A percentile compares a stretch with the other conserved stretches of the same genome.
These are phyloP conservation scores for Melieria omissa DNA, from an alignment of 2,888 invertebrate genomes.

Conservation along the genomic window DNA sequence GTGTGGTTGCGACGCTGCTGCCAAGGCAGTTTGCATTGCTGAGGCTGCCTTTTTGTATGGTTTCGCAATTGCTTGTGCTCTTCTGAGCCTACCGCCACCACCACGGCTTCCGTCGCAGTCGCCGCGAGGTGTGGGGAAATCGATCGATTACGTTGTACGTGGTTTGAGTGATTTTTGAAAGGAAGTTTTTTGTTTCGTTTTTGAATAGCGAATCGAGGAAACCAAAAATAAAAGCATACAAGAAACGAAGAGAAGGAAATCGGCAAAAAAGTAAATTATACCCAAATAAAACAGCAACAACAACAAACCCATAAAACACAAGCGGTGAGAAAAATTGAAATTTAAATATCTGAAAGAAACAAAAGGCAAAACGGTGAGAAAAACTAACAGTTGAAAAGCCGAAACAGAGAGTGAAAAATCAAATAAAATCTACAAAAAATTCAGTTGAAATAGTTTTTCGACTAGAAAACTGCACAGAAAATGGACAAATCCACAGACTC, in stretches of 20 bases:
- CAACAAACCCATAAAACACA: conserved; percentile 7
- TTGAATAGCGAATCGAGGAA: conserved; percentile 20
- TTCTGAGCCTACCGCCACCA: neutral
- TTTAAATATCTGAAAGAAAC: conserved; percentile 18
- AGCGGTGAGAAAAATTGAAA: conserved; percentile 6
- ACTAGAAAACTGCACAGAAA: neutral
- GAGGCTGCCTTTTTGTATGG: conserved; percentile 28
- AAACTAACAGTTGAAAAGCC: neutral
- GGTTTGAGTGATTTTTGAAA: conserved; percentile 22
- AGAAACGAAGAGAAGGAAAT: conserved; percentile 8
- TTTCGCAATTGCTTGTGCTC: conserved; percentile 25
- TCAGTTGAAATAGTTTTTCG: neutral
- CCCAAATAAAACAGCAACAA: neutral
- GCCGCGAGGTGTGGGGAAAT: conserved; percentile 49
- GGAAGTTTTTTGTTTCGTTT: conserved; percentile 25
- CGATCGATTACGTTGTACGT: conserved; percentile 46
- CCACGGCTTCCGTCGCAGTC: conserved; percentile 13
- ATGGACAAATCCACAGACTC: conserved; percentile 44
- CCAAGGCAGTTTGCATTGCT: conserved; percentile 4
- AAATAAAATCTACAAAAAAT: conserved; percentile 11
- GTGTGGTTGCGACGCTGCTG: neutral
- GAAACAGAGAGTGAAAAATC: conserved; percentile 9
- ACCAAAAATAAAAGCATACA: conserved; percentile 14
- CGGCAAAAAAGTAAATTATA: conserved; percentile 7
- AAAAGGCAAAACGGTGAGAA: neutral